These are phyloP conservation scores for Melanargia galathea DNA, from an alignment of 2,888 invertebrate species.

Conservation along the genomic window DNA sequence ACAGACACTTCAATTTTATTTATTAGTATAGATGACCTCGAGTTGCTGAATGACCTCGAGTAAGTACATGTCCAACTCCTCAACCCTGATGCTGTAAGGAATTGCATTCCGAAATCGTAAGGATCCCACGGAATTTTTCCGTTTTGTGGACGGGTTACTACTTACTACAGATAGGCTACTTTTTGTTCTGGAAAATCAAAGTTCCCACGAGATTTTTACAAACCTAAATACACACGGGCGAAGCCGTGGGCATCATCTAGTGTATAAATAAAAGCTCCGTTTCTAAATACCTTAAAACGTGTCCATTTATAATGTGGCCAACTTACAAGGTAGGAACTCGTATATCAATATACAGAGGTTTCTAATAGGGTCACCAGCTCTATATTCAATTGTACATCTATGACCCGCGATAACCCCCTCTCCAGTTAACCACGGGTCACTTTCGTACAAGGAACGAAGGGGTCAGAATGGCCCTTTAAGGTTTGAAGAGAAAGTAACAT, in stretches of 20 bases:
- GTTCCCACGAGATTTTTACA: no score
- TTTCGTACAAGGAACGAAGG: constrained; percentile 59
- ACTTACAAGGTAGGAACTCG: constrained; percentile 19
- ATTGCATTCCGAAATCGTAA: no score
- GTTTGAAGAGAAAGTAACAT: constrained; percentile 60
- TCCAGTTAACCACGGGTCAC: constrained; percentile 61
- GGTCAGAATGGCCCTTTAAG: constrained; percentile 60
- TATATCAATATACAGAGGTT: constrained; percentile 39
- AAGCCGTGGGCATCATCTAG: not conserved
- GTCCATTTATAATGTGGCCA: constrained; percentile 27
- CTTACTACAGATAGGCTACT: no score
- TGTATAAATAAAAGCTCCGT: not conserved
- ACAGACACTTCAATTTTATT: no score
- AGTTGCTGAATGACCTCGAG: no score
- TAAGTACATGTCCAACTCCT: no score
- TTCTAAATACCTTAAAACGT: not conserved
- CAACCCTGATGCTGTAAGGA: no score
- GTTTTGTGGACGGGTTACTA: no score
- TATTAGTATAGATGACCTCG: no score
- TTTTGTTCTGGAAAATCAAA: no score
- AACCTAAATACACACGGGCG: no score
- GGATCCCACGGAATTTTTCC: no score
- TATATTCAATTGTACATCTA: constrained; percentile 49
- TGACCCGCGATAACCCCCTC: constrained; percentile 66
- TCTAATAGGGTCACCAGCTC: constrained; percentile 42